Conservation (phyloP, 2,888 invertebrate genomes). For the Drosophila peninsularis region DNA sequence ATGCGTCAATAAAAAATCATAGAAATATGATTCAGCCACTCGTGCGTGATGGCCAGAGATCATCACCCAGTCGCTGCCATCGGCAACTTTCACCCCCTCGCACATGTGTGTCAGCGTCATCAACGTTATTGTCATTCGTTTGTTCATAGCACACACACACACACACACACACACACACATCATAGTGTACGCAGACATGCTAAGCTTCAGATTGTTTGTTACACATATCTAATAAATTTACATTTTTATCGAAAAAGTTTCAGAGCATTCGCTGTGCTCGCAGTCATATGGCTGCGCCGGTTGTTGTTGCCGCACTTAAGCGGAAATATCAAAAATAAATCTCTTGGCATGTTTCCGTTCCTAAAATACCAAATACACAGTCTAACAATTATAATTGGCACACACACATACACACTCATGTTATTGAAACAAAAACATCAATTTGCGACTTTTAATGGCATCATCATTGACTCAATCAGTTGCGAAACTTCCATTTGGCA, state of each 20-base stretch:
- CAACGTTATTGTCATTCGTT: conserved; percentile 66
- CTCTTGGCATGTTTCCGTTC: conserved; percentile 71
- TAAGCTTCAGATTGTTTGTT: conserved; percentile 65
- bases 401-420: conserved; percentile 18
- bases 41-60: conserved; percentile 57
- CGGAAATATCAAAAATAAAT: conserved; percentile 79
- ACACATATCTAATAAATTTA: conserved; percentile 78
- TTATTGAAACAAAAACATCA: conserved; percentile 74
- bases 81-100: neutral
- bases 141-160: conserved; percentile 27
- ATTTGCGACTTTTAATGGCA: conserved; percentile 78
- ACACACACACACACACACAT: no score
- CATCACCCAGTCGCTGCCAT: conserved; percentile 17
- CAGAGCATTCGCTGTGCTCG: conserved; percentile 35
- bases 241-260: conserved; percentile 82
- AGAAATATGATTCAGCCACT: conserved; percentile 66
- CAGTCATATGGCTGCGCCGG: conserved; percentile 42
- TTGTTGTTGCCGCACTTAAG: conserved; percentile 48
- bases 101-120: conserved; percentile 35
- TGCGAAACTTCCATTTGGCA: conserved; percentile 64
- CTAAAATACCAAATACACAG: conserved; percentile 63
- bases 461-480: conserved; percentile 80
- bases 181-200: conserved; percentile 2
- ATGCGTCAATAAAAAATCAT: conserved; percentile 71
- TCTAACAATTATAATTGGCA: conserved; percentile 62